A percentile compares a stretch with the other conserved stretches of the same genome.
These are phyloP conservation scores for Aelia acuminata DNA, from an alignment of 2,888 invertebrate species.

Conservation along the genomic window DNA sequence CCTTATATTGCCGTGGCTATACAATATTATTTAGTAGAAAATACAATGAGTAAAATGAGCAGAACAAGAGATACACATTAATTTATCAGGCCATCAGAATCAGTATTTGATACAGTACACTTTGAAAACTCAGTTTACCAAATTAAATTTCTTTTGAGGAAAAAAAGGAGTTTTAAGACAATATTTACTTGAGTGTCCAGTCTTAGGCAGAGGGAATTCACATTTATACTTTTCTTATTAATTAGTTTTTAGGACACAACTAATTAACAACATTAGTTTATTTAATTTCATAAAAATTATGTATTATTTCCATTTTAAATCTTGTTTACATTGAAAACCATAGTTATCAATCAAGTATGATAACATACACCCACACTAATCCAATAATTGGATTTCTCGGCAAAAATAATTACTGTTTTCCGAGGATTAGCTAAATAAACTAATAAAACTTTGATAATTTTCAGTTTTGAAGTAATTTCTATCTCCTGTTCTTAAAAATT, in stretches of 20 bases:
- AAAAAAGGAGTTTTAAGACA: background rate
- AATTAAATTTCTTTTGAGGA: too few relatives aligned
- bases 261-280: background rate
- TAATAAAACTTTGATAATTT: background rate
- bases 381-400: background rate
- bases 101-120: background rate
- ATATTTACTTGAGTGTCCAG: background rate
- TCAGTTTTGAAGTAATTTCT: background rate
- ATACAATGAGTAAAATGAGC: background rate
- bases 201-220: background rate
- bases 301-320: background rate
- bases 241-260: background rate
- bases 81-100: background rate
- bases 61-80: background rate
- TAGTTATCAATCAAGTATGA: constrained; percentile 37
- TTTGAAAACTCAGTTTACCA: too few relatives aligned
- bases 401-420: background rate
- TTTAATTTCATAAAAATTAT: background rate
- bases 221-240: background rate
- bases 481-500: background rate
- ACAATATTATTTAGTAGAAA: too few relatives aligned
- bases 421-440: background rate
- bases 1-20: too few relatives aligned
- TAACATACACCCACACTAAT: background rate
- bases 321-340: background rate